A percentile compares a stretch with the other conserved stretches of the same genome.
Evolutionary conservation across 2,888 invertebrate species (phyloP).

Genomic region (Lochmaea capreae): DNA sequence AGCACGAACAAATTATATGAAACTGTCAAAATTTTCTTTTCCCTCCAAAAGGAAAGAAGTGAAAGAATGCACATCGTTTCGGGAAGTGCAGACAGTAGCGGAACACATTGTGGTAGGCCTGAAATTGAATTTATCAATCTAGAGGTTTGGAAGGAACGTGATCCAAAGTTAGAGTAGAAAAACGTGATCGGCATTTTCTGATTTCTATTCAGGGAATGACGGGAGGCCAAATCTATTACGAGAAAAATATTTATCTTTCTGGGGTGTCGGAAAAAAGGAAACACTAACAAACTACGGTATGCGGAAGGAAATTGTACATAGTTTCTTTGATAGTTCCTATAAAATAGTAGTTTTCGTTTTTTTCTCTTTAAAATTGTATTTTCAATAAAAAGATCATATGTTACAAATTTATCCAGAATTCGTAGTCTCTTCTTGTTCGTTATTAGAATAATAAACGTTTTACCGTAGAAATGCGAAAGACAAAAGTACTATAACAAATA

Average conservation of each 20-base stretch:
- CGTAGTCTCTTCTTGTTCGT: too few relatives aligned
- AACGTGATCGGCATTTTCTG: slow-evolving; percentile 52
- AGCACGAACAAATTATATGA: background rate
- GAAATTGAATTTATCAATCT: slow-evolving; percentile 56
- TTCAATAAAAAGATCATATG: too few relatives aligned
- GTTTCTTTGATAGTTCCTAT: background rate
- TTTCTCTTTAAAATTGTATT: background rate
- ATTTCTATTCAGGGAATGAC: slow-evolving; percentile 17
- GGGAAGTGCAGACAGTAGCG: slow-evolving; percentile 40
- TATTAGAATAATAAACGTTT: background rate
- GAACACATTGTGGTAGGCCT: slow-evolving; percentile 54
- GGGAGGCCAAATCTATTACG: slow-evolving; percentile 23
- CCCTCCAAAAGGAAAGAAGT: slow-evolving; percentile 3
- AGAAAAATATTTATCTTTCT: slow-evolving; percentile 20
- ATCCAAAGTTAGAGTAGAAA: slow-evolving; percentile 38
- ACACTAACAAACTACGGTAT: background rate
- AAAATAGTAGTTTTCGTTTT: background rate
- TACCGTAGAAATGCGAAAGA: background rate
- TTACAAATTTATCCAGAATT: too few relatives aligned
- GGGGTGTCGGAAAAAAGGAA: background rate
- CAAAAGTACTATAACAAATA: background rate
- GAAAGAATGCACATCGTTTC: slow-evolving; percentile 39
- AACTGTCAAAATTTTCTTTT: background rate
- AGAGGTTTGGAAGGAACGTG: slow-evolving; percentile 46
- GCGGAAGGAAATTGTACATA: background rate